A percentile compares a stretch with the other conserved stretches of the same genome.
Evolutionary conservation across 2,113 vertebrate species (phyloP).

Genomic region (Apeltes quadracus): DNA sequence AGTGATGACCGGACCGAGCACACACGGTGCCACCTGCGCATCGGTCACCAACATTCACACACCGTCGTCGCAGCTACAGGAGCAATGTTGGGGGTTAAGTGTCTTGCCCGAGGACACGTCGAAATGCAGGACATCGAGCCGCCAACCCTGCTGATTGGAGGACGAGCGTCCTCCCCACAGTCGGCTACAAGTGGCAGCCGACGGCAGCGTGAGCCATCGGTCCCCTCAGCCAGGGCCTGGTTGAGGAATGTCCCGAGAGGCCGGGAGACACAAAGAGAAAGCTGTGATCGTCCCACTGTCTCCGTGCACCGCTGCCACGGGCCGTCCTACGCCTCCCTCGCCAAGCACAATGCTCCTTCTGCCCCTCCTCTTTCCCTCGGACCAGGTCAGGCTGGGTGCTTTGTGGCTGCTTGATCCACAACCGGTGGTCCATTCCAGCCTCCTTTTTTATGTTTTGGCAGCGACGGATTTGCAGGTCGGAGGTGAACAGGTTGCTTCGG

Average conservation of each 20-base stretch:
- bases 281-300: slow-evolving; percentile 74
- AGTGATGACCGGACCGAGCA: too few relatives aligned
- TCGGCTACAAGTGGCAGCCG: too few relatives aligned
- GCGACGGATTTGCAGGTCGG: slow-evolving; percentile 27
- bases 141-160: too few relatives aligned
- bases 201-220: background rate
- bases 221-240: slow-evolving; percentile 25
- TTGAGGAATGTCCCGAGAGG: slow-evolving; percentile 56
- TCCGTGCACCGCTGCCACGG: slow-evolving; percentile 67
- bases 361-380: slow-evolving; percentile 41
- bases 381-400: slow-evolving; percentile 43
- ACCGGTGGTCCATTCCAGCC: slow-evolving; percentile 23
- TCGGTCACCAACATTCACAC: too few relatives aligned
- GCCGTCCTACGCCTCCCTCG: slow-evolving; percentile 61
- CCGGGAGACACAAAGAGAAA: slow-evolving; percentile 62
- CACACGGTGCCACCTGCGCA: too few relatives aligned
- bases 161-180: too few relatives aligned
- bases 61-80: too few relatives aligned
- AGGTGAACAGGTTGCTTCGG: slow-evolving; percentile 39
- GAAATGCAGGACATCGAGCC: too few relatives aligned
- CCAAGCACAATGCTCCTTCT: slow-evolving; percentile 67
- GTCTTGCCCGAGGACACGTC: too few relatives aligned
- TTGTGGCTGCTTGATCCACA: slow-evolving; percentile 28
- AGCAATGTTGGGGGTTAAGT: too few relatives aligned
- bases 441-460: slow-evolving; percentile 17